A percentile compares a stretch with the other conserved stretches of the same genome.
These are phyloP conservation scores for Epicauta chinensis DNA, from an alignment of 1,140 invertebrate species.

Conservation along the genomic window DNA sequence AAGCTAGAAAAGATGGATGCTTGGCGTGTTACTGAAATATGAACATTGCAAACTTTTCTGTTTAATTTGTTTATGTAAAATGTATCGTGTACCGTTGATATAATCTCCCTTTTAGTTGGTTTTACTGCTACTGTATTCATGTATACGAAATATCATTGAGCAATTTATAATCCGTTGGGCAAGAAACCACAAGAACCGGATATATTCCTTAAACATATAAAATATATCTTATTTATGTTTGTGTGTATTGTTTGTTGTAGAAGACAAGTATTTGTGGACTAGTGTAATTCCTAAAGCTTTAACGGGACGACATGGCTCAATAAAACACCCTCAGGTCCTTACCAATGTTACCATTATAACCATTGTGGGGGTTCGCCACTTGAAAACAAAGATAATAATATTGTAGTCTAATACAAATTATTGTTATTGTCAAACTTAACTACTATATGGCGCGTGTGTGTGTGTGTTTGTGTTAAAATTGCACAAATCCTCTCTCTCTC, in stretches of 20 bases:
- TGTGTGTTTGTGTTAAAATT: too few relatives aligned
- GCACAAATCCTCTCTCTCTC: too few relatives aligned
- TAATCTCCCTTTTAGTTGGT: too few relatives aligned
- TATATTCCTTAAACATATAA: not conserved
- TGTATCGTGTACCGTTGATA: too few relatives aligned
- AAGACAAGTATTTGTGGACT: constrained; percentile 7
- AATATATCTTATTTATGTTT: constrained; percentile 8
- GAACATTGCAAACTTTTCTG: too few relatives aligned
- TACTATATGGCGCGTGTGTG: not conserved
- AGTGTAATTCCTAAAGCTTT: constrained; percentile 18
- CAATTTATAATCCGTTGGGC: constrained; percentile 9
- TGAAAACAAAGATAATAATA: constrained; percentile 22
- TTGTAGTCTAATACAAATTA: constrained; percentile 20
- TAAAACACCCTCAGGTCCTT: constrained; percentile 17
- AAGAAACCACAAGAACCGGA: constrained; percentile 14
- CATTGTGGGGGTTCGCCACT: not conserved
- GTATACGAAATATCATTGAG: constrained; percentile 21
- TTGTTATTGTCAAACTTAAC: constrained; percentile 26
- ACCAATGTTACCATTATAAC: constrained; percentile 7
- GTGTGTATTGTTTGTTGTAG: too few relatives aligned
- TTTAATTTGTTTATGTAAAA: too few relatives aligned
- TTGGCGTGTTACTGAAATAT: too few relatives aligned
- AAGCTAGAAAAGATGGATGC: too few relatives aligned
- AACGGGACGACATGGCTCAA: constrained; percentile 13
- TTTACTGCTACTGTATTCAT: too few relatives aligned